Base-by-base conservation (phyloP, 2,113 vertebrate species). In the Cinclus cinclus region DNA sequence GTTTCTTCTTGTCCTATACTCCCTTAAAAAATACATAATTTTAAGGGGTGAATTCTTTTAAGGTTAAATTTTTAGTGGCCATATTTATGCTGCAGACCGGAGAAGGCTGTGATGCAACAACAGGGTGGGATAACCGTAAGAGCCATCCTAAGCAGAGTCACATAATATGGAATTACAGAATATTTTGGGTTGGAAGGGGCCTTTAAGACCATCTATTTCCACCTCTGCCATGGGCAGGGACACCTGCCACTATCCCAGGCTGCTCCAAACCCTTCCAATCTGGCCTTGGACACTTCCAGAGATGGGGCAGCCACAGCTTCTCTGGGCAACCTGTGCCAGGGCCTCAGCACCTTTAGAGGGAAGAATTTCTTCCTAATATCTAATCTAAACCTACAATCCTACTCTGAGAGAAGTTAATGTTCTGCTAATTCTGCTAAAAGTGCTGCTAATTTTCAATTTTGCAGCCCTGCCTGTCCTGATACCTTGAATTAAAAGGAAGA, bases 281-380 rank as follows among this genome's bases (percentile, higher is more conserved):
- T 35, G 62, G 17, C 17, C 17, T 76, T 35, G 30, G 3, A 31
- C 41, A 27, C 7, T 55, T 41, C n/a, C 78, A 76, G 41, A 25
- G 14, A 10, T 62, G 63, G 25, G 1, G 8, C 46, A 83, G 14
- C n/a, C 47, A 47, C 46, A 82, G 53, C 24, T 68, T 6, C 46
- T 60, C 53, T 46, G n/a, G 53, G 2, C 0, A 75, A 0, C 2
- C 28, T n/a, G 9, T 41, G 3, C 39, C 39, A 75, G 46, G 9
- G 9, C 6, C 47, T 47, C 16, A 0, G 1, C 22, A 52, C 3
- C 7, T 2, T 37, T 13, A 2, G 1, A 60, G 33, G 7, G 23
- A 53, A 30, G 9, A 60, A n/a, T 46, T 75, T 1, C 16, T 60
- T 60, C 69, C n/a, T 4, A 22, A 33, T 27, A 62, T 28, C 21